Percentiles rank a stretch among this genome's conserved stretches.
Conservation (phyloP, 1,140 invertebrate genomes). For the Papilio xuthus region DNA sequence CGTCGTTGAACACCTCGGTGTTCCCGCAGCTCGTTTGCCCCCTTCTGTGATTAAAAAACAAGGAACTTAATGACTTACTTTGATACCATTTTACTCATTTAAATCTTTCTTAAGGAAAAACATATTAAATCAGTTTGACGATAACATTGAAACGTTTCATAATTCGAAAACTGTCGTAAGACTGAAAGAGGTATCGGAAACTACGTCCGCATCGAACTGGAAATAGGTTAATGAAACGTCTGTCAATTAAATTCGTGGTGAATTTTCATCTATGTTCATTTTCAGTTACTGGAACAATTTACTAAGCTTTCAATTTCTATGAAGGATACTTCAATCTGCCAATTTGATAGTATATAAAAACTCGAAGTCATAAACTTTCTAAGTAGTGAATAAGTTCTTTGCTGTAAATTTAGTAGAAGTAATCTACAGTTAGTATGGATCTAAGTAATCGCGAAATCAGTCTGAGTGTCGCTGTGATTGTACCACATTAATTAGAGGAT, state of each 20-base stretch:
- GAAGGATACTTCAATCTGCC: neutral
- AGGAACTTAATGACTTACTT: no score
- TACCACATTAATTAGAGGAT: neutral
- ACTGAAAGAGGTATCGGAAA: neutral
- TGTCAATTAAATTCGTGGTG: constrained; percentile 13
- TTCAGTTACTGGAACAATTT: constrained; percentile 16
- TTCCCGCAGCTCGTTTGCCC: no score
- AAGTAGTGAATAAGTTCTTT: no score
- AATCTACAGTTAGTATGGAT: neutral
- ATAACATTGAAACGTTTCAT: constrained; percentile 3
- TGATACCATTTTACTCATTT: neutral
- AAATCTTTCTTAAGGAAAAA: neutral
- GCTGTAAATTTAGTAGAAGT: no score
- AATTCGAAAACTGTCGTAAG: constrained; percentile 11
- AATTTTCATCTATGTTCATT: constrained; percentile 23
- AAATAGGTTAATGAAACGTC: constrained; percentile 22
- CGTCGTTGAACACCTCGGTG: no score
- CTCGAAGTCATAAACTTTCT: no score
- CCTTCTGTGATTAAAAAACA: no score
- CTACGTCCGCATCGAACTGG: neutral
- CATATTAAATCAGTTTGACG: neutral
- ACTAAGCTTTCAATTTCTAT: neutral
- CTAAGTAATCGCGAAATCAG: no score
- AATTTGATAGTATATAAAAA: no score
- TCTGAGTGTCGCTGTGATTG: neutral